phyloP scores from a whole-genome alignment of 1,140 invertebrate genomes.

The Himalopsyche phryganea region DNA sequence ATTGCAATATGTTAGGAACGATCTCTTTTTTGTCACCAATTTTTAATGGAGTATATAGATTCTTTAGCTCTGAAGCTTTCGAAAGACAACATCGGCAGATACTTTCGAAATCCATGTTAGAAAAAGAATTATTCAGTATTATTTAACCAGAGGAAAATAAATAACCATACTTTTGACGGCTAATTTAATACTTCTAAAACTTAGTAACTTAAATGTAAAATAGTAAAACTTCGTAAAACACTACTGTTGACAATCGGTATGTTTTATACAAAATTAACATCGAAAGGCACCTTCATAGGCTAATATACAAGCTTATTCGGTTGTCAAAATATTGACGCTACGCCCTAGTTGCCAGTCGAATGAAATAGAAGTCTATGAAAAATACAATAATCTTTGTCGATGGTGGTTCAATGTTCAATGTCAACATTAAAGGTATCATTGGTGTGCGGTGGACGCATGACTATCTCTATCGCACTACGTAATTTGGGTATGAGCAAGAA shows the following conservation, averaged over 20 bases:
- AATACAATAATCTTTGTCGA: too few species aligned
- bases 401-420: too few species aligned
- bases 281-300: neutral
- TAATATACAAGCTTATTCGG: neutral
- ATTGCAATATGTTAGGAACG: conserved; percentile 11
- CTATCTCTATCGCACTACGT: too few species aligned
- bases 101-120: conserved; percentile 15
- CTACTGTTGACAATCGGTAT: conserved; percentile 2
- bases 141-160: neutral
- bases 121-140: neutral
- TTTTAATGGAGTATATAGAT: conserved; percentile 1
- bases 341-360: too few species aligned
- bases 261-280: too few species aligned
- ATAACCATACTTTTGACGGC: neutral
- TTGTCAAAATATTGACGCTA: too few species aligned
- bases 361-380: too few species aligned
- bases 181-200: conserved; percentile 9
- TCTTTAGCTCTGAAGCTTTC: conserved; percentile 9
- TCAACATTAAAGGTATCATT: too few species aligned
- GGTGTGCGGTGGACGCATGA: too few species aligned
- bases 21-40: conserved; percentile 16
- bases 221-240: conserved; percentile 5
- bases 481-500: too few species aligned
- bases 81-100: conserved; percentile 20
- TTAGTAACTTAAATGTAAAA: neutral